Percentiles rank a stretch among this genome's conserved stretches.
phyloP scores from a whole-genome alignment of 2,888 invertebrate genomes.

The Strigamia maritima region DNA sequence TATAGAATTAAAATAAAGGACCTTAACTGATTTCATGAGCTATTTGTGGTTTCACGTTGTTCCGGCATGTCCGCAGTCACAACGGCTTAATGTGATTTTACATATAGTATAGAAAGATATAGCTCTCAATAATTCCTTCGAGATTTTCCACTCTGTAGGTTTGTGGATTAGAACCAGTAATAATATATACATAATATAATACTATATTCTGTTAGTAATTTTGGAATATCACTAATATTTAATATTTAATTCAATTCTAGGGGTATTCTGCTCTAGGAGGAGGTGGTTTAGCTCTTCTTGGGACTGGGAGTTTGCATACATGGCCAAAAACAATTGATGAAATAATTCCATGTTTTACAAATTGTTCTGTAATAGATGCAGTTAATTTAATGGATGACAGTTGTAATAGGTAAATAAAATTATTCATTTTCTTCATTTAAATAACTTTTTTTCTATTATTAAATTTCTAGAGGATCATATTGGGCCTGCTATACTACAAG shows the following conservation, averaged over 20 bases:
- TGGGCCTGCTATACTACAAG: conserved; percentile 88
- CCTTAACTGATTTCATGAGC: conserved; percentile 57
- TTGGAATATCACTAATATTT: too few species aligned
- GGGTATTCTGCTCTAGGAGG: conserved; percentile 88
- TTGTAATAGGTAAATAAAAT: conserved; percentile 65
- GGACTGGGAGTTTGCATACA: conserved; percentile 82
- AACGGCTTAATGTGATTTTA: too few species aligned
- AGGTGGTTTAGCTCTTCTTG: conserved; percentile 86
- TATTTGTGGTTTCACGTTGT: conserved; percentile 61
- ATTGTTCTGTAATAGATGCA: conserved; percentile 66
- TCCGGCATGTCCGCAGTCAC: conserved; percentile 59
- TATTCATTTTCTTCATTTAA: conserved; percentile 22
- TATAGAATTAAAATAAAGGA: too few species aligned
- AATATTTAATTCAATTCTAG: conserved; percentile 31
- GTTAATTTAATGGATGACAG: conserved; percentile 82
- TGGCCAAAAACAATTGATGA: conserved; percentile 76
- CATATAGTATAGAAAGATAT: too few species aligned
- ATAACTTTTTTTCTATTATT: neutral
- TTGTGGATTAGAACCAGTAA: too few species aligned
- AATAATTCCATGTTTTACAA: conserved; percentile 63
- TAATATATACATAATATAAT: too few species aligned
- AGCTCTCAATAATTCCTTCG: too few species aligned
- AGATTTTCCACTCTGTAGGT: too few species aligned
- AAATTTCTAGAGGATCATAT: conserved; percentile 64
- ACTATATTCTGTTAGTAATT: too few species aligned